Percentiles rank a stretch among this genome's conserved stretches.
These are phyloP conservation scores for Melanotaenia pygmaea DNA, from an alignment of 2,797 vertebrate species.

Conservation along the genomic window DNA sequence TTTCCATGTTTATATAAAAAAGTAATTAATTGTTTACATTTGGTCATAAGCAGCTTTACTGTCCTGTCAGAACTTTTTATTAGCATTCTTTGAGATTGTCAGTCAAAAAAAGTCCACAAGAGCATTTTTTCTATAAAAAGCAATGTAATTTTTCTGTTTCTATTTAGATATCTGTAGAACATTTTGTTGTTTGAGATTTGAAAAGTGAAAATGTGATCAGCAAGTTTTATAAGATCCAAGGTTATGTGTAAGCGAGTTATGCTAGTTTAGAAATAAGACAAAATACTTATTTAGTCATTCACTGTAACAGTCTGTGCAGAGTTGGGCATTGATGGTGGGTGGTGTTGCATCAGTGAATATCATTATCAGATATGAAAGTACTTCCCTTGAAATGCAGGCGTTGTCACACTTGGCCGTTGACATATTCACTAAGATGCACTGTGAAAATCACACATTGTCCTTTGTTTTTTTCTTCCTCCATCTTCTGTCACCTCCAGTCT, in stretches of 20 bases:
- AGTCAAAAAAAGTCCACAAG: neutral
- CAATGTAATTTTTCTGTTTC: neutral
- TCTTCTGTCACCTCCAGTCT: slow-evolving; percentile 76
- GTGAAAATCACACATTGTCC: neutral
- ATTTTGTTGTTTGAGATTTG: neutral
- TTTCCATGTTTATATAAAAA: too few species aligned
- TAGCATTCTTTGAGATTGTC: neutral
- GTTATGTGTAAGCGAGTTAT: neutral
- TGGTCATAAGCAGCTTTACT: neutral
- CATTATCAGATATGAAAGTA: too few species aligned
- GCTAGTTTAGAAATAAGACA: neutral
- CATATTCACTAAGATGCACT: neutral
- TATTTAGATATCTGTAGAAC: neutral
- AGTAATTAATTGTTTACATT: neutral
- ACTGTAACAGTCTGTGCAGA: neutral
- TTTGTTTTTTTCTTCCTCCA: neutral
- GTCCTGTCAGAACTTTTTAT: neutral
- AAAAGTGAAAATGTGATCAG: neutral
- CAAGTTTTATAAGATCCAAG: neutral
- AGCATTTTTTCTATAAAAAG: neutral
- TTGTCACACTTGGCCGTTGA: neutral
- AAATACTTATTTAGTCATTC: neutral
- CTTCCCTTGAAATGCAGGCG: too few species aligned
- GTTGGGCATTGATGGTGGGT: neutral
- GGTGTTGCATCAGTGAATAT: neutral